phyloP scores from a whole-genome alignment of 1,140 invertebrate species.

The Aphaenogaster ashmeadi region DNA sequence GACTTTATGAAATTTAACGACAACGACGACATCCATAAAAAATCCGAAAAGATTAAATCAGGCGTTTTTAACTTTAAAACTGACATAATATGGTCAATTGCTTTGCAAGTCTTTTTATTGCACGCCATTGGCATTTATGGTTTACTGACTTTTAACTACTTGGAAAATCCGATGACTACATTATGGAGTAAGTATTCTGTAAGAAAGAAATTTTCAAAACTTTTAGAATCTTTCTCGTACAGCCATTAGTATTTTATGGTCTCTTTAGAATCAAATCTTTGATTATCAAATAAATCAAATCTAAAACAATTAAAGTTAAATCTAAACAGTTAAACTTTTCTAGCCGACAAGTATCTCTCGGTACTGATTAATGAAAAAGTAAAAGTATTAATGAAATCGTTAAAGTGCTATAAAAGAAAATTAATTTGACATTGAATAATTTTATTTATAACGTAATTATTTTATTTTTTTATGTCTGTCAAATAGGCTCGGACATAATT shows the following conservation, averaged over 20 bases:
- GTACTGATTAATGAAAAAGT: background rate
- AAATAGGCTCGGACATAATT: no score
- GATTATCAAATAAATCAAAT: background rate
- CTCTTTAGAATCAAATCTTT: background rate
- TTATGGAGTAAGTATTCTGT: slow-evolving; percentile 30
- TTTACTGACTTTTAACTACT: slow-evolving; percentile 47
- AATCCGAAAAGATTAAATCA: background rate
- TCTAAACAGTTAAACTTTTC: no score
- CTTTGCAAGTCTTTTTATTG: background rate
- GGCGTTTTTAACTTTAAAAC: background rate
- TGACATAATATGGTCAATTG: slow-evolving; percentile 30
- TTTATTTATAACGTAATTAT: background rate
- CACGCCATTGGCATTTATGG: slow-evolving; percentile 36
- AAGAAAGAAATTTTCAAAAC: background rate
- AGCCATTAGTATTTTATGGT: background rate
- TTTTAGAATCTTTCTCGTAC: background rate
- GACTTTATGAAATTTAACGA: background rate
- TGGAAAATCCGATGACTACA: slow-evolving; percentile 17
- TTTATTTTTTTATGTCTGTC: background rate
- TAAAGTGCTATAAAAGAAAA: background rate
- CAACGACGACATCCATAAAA: background rate
- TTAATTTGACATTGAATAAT: background rate
- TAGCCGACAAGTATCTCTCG: background rate
- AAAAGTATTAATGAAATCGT: background rate
- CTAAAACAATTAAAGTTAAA: background rate